phyloP scores from a whole-genome alignment of 1,140 invertebrate species.

The Amyelois transitella region DNA sequence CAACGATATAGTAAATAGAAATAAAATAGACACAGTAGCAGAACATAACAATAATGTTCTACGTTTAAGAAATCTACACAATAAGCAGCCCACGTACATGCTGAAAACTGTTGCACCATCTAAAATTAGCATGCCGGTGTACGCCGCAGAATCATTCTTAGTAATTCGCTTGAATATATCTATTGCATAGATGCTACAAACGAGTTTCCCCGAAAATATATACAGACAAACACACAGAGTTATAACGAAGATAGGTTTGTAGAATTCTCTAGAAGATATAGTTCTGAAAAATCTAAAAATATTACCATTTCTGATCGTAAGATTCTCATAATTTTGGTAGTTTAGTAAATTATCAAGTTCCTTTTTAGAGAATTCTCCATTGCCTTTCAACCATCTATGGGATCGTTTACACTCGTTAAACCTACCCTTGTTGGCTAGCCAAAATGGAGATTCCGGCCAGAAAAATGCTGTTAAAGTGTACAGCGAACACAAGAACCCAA shows the following conservation, averaged over 20 bases:
- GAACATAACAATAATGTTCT: slow-evolving; percentile 16
- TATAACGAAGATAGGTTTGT: neutral
- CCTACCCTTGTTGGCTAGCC: slow-evolving; percentile 29
- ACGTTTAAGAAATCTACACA: slow-evolving; percentile 19
- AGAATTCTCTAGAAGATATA: neutral
- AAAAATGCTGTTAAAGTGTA: slow-evolving; percentile 21
- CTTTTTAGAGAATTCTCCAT: slow-evolving; percentile 16
- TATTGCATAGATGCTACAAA: slow-evolving; percentile 29
- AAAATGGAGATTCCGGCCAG: slow-evolving; percentile 42
- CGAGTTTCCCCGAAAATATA: slow-evolving; percentile 23
- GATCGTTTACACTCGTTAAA: slow-evolving; percentile 22
- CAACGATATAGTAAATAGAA: slow-evolving; percentile 23
- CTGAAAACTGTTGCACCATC: slow-evolving; percentile 26
- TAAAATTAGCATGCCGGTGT: slow-evolving; percentile 25
- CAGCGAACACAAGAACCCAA: slow-evolving; percentile 22
- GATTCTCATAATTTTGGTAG: neutral
- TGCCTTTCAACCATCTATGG: slow-evolving; percentile 31
- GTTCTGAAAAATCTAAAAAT: neutral
- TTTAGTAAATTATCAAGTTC: slow-evolving; percentile 15
- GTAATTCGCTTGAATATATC: slow-evolving; percentile 34
- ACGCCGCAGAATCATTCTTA: slow-evolving; percentile 9
- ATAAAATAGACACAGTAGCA: slow-evolving; percentile 12
- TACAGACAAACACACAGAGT: slow-evolving; percentile 8
- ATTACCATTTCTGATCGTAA: slow-evolving; percentile 3
- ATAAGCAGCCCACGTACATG: slow-evolving; percentile 23